phyloP scores from a whole-genome alignment of 1,140 invertebrate genomes.

The Geopemphigus sp. region DNA sequence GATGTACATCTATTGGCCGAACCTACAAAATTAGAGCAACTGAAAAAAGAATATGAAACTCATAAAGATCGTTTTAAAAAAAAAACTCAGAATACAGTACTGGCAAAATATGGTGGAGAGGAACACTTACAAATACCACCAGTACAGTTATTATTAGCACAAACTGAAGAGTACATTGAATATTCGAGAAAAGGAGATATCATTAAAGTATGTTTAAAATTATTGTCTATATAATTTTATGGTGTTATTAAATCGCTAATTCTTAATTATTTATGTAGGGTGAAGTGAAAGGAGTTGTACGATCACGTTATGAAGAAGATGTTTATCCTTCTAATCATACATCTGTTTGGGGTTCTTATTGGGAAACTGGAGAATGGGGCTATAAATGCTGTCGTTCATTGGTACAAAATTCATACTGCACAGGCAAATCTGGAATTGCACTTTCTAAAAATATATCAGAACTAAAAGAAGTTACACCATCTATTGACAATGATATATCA shows the following conservation, averaged over 20 bases:
- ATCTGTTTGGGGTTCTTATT: constrained; percentile 93
- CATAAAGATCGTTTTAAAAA: constrained; percentile 66
- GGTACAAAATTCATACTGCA: constrained; percentile 86
- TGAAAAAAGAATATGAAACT: constrained; percentile 86
- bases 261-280: constrained; percentile 60
- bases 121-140: constrained; percentile 87
- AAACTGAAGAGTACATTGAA: constrained; percentile 94
- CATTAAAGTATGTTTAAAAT: constrained; percentile 58
- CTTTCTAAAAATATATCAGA: constrained; percentile 51
- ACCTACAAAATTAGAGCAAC: constrained; percentile 92
- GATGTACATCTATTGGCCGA: constrained; percentile 96
- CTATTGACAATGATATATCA: constrained; percentile 54
- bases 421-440: constrained; percentile 73
- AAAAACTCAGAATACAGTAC: constrained; percentile 69
- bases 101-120: constrained; percentile 85
- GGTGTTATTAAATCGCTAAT: neutral
- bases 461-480: constrained; percentile 31
- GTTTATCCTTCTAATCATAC: constrained; percentile 89
- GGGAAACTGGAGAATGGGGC: constrained; percentile 90
- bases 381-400: constrained; percentile 94
- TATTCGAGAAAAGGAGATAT: constrained; percentile 92
- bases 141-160: constrained; percentile 81
- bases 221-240: neutral
- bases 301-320: constrained; percentile 95
- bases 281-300: constrained; percentile 79